These are phyloP conservation scores for Drosophila crucigera DNA, from an alignment of 2,888 invertebrate genomes.

Conservation along the genomic window DNA sequence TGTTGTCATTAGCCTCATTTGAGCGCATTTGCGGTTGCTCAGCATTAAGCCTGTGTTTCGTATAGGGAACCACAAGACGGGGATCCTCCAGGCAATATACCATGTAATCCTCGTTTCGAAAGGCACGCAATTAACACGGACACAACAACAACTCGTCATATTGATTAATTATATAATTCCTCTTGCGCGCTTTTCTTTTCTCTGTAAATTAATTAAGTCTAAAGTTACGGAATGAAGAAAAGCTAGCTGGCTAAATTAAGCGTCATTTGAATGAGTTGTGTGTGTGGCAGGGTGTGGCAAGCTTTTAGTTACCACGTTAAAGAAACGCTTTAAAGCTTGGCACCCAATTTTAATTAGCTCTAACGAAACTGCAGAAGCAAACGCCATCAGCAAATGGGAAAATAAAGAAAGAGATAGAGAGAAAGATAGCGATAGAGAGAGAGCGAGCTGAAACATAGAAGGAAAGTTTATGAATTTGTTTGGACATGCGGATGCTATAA, in stretches of 20 bases:
- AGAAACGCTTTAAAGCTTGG: constrained; percentile 22
- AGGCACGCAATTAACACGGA: constrained; percentile 9
- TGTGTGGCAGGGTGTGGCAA: constrained; percentile 1
- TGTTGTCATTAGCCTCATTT: constrained; percentile 1
- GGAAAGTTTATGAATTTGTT: constrained; percentile 31
- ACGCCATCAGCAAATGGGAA: background rate
- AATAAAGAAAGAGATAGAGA: background rate
- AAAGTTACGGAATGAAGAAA: constrained; percentile 24
- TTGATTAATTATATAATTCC: constrained; percentile 51
- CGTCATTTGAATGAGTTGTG: background rate
- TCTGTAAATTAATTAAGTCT: constrained; percentile 53
- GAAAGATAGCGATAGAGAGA: background rate
- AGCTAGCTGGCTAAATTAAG: constrained; percentile 25
- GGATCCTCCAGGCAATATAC: background rate
- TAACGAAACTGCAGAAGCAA: constrained; percentile 35
- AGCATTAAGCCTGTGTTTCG: background rate
- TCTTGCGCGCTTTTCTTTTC: constrained; percentile 1
- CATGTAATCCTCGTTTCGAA: background rate
- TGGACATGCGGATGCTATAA: constrained; percentile 29
- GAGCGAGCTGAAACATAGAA: background rate
- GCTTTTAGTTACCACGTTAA: constrained; percentile 34
- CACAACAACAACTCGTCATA: constrained; percentile 17
- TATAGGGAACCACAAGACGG: background rate
- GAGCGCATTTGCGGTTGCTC: background rate
- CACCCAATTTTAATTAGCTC: constrained; percentile 49